Conservation (phyloP, 2,797 vertebrate species). For the Trachurus trachurus region DNA sequence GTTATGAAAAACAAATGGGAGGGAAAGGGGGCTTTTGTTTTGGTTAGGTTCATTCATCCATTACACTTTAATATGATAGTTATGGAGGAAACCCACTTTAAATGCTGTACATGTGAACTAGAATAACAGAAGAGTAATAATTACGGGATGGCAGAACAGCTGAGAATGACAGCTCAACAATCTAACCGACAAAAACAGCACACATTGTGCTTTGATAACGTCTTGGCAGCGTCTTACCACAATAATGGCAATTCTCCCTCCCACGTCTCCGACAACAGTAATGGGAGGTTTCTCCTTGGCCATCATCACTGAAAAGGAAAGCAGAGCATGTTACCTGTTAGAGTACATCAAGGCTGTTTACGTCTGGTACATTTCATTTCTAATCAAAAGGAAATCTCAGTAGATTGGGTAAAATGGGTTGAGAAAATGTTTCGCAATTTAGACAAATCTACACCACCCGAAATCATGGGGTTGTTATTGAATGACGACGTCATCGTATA, state of each 20-base stretch:
- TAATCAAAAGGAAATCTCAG: conserved; percentile 56
- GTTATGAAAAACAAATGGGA: not conserved
- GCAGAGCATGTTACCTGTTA: conserved; percentile 40
- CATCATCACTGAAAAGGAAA: conserved; percentile 92
- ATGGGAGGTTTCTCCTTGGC: conserved; percentile 98
- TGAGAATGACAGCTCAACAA: not conserved
- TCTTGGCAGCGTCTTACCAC: conserved; percentile 86
- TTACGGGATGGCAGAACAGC: not conserved
- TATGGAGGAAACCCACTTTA: not conserved
- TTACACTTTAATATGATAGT: not conserved
- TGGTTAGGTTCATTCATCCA: not conserved
- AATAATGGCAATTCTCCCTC: conserved; percentile 96
- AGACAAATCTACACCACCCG: conserved; percentile 43
- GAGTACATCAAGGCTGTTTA: not conserved
- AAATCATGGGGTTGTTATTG: conserved; percentile 29
- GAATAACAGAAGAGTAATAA: not conserved
- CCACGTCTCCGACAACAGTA: conserved; percentile 96
- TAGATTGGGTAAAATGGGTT: conserved; percentile 88
- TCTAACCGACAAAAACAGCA: not conserved
- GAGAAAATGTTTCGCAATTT: conserved; percentile 66
- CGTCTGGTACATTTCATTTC: conserved; percentile 5
- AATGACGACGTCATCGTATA: not conserved
- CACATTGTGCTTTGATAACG: not conserved
- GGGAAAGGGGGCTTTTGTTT: not conserved
- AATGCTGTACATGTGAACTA: not conserved